A percentile compares a stretch with the other conserved stretches of the same genome.
Conservation (phyloP, 23 tunicate species). For the Botrylloides violaceus region DNA sequence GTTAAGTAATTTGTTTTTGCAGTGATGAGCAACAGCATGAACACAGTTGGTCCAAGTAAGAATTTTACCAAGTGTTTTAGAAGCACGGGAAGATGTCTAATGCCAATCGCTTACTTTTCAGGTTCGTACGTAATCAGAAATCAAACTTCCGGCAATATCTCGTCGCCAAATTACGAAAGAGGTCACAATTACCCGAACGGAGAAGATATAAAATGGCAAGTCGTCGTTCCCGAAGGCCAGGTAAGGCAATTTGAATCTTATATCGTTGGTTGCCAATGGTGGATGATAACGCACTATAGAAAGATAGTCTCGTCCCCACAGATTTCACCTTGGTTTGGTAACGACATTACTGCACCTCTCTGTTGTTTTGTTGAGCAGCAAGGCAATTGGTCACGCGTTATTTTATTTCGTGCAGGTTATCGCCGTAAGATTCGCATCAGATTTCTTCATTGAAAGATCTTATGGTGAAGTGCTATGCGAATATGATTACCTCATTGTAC, state of each 20-base stretch:
- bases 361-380: no score
- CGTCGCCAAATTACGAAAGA: not conserved
- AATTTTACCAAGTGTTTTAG: no score
- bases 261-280: no score
- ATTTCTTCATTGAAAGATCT: not conserved
- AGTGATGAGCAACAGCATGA: not conserved
- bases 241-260: no score
- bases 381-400: no score
- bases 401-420: not conserved
- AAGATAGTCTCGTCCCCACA: no score
- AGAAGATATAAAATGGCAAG: not conserved
- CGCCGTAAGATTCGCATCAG: not conserved
- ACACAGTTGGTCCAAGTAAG: not conserved
- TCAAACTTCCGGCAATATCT: slow-evolving; percentile 4
- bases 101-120: not conserved
- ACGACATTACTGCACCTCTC: no score
- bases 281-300: no score
- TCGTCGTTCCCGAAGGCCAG: not conserved
- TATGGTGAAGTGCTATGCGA: not conserved
- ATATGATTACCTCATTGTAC: slow-evolving; percentile 5
- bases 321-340: no score
- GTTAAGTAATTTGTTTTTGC: not conserved
- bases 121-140: not conserved
- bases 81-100: no score
- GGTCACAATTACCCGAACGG: not conserved